phyloP scores from a whole-genome alignment of 1,140 invertebrate species.

The Caenorhabditis remanei region DNA sequence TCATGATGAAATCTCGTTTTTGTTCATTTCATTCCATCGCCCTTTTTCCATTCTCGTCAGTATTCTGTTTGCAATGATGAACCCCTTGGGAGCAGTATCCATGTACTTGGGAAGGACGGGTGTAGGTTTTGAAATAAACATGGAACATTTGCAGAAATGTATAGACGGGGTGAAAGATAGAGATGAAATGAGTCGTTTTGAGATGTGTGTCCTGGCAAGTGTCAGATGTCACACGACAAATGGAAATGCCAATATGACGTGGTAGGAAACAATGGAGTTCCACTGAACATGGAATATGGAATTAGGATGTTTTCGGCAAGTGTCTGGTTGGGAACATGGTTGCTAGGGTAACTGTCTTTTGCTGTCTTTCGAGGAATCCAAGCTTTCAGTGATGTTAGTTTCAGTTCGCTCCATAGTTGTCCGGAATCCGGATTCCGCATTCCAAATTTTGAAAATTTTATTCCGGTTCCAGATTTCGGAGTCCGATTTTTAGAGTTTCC shows the following conservation, averaged over 20 bases:
- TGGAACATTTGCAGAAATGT: not conserved
- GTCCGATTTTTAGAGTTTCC: no score
- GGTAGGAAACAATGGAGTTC: not conserved
- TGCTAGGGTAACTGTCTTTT: not conserved
- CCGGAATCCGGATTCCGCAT: no score
- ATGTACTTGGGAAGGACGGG: not conserved
- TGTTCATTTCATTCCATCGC: not conserved
- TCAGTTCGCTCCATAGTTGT: no score
- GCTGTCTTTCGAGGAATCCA: not conserved
- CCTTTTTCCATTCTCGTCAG: slow-evolving; percentile 17
- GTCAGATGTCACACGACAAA: slow-evolving; percentile 55
- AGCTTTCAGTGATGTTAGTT: no score
- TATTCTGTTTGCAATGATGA: slow-evolving; percentile 39
- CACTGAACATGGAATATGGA: not conserved
- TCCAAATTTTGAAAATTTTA: no score
- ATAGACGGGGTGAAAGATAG: not conserved
- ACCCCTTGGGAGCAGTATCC: slow-evolving; percentile 7
- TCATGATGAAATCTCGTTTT: slow-evolving; percentile 42
- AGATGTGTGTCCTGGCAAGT: not conserved
- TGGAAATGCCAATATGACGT: slow-evolving; percentile 48
- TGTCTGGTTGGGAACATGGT: not conserved
- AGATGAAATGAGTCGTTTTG: not conserved
- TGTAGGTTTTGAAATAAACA: slow-evolving; percentile 17
- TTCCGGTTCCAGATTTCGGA: no score
- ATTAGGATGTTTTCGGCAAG: not conserved